phyloP scores from a whole-genome alignment of 1,140 invertebrate genomes.

The Ectropis grisescens region DNA sequence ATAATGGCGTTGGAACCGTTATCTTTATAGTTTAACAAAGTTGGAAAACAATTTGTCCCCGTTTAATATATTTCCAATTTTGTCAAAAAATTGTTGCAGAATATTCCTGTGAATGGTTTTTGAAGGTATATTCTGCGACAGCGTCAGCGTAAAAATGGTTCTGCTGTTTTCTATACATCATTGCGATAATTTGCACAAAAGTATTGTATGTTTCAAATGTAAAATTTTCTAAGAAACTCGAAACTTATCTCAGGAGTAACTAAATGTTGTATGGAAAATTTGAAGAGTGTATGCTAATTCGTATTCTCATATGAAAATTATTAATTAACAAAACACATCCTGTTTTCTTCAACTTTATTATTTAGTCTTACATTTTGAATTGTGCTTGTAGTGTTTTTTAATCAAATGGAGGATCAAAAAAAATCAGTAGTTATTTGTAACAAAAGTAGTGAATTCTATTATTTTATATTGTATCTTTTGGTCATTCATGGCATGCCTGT shows the following conservation, averaged over 20 bases:
- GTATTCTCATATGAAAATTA: conserved; percentile 11
- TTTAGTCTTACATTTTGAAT: conserved; percentile 27
- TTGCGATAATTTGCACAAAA: conserved; percentile 3
- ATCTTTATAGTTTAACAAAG: no score
- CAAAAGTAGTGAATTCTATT: conserved; percentile 50
- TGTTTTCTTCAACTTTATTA: conserved; percentile 42
- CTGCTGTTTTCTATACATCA: conserved; percentile 16
- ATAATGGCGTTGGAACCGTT: no score
- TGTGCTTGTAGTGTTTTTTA: conserved; percentile 53
- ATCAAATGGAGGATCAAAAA: conserved; percentile 49
- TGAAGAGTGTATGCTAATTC: conserved; percentile 48
- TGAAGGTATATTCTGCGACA: conserved; percentile 51
- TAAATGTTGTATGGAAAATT: conserved; percentile 37
- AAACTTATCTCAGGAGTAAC: no score
- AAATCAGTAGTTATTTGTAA: conserved; percentile 43
- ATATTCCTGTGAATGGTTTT: no score
- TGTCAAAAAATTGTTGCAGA: no score
- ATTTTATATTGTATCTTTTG: conserved; percentile 41
- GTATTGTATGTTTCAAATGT: background rate
- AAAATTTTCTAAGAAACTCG: background rate
- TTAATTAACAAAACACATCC: conserved; percentile 24
- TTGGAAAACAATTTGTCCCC: no score
- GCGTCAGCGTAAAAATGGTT: conserved; percentile 29
- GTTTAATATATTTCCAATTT: no score
- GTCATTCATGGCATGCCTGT: conserved; percentile 45